phyloP scores from a whole-genome alignment of 2,797 vertebrate genomes.

The Borostomias antarcticus region DNA sequence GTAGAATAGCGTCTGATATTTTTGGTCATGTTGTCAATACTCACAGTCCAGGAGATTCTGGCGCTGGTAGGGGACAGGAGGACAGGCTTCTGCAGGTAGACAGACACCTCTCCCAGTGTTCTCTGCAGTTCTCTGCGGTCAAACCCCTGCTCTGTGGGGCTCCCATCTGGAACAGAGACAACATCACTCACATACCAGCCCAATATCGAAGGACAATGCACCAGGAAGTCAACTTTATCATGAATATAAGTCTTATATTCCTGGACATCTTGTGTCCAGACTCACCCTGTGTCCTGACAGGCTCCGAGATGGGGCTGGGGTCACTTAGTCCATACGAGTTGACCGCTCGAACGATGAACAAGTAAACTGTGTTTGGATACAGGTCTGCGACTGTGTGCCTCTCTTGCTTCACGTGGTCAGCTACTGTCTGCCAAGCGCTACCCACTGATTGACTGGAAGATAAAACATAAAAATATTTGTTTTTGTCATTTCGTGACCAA shows the following conservation, averaged over 20 bases:
- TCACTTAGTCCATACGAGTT: conserved; percentile 90
- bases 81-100: conserved; percentile 84
- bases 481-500: too few relatives aligned
- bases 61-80: conserved; percentile 82
- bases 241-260: not conserved
- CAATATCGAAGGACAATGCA: not conserved
- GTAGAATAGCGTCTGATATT: not conserved
- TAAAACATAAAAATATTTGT: too few relatives aligned
- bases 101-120: conserved; percentile 82
- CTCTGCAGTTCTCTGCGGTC: conserved; percentile 85
- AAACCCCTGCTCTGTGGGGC: conserved; percentile 75
- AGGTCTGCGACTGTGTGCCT: conserved; percentile 86
- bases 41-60: conserved; percentile 93
- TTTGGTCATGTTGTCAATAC: conserved; percentile 50
- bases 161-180: conserved; percentile 71
- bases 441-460: conserved; percentile 84
- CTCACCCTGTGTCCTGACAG: conserved; percentile 89
- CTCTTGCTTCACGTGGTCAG: conserved; percentile 85
- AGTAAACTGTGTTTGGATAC: conserved; percentile 87
- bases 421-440: conserved; percentile 91
- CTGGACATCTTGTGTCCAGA: conserved; percentile 8
- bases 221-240: too few relatives aligned
- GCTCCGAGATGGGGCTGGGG: conserved; percentile 91
- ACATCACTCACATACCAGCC: not conserved
- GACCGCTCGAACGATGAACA: conserved; percentile 90